Conservation (phyloP, 2,797 vertebrate genomes). For the Paedocypris micromegethes region DNA sequence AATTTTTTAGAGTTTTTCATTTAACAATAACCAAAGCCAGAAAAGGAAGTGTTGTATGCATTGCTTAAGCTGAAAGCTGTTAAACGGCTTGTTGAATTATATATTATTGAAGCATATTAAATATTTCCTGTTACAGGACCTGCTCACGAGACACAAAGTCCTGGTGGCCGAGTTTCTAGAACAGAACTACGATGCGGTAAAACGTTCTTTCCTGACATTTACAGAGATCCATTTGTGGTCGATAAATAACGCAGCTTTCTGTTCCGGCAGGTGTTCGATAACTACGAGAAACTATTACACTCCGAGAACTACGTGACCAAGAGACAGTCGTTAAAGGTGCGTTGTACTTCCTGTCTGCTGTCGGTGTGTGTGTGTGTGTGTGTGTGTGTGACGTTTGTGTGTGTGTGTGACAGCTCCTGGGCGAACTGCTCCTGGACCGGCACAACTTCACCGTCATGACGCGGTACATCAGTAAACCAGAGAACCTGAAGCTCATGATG, state of each 20-base stretch:
- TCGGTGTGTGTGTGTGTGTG: not conserved
- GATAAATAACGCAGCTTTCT: not conserved
- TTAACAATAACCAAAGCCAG: too few relatives aligned
- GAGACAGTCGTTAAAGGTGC: slow-evolving; percentile 94
- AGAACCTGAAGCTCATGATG: slow-evolving; percentile 97
- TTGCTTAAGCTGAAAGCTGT: too few relatives aligned
- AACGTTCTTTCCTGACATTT: slow-evolving; percentile 46
- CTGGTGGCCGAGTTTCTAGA: slow-evolving; percentile 90
- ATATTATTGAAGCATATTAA: not conserved
- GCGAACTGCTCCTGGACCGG: slow-evolving; percentile 86
- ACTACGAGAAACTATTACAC: slow-evolving; percentile 93
- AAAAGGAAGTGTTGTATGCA: too few relatives aligned
- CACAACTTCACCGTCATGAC: slow-evolving; percentile 97
- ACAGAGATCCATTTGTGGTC: not conserved
- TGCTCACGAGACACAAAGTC: slow-evolving; percentile 92
- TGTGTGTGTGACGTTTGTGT: slow-evolving; percentile 3
- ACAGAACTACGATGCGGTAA: slow-evolving; percentile 92
- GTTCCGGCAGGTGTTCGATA: slow-evolving; percentile 78
- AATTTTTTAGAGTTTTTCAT: too few relatives aligned
- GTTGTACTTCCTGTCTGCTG: not conserved
- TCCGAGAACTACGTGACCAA: slow-evolving; percentile 98
- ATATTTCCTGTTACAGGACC: slow-evolving; percentile 71
- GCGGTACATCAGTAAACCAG: slow-evolving; percentile 91
- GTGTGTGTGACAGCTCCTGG: slow-evolving; percentile 72
- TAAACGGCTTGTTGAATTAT: not conserved